A percentile compares a stretch with the other conserved stretches of the same genome.
Evolutionary conservation across 2,113 vertebrate species (phyloP).

Genomic region (Vidua chalybeata): DNA sequence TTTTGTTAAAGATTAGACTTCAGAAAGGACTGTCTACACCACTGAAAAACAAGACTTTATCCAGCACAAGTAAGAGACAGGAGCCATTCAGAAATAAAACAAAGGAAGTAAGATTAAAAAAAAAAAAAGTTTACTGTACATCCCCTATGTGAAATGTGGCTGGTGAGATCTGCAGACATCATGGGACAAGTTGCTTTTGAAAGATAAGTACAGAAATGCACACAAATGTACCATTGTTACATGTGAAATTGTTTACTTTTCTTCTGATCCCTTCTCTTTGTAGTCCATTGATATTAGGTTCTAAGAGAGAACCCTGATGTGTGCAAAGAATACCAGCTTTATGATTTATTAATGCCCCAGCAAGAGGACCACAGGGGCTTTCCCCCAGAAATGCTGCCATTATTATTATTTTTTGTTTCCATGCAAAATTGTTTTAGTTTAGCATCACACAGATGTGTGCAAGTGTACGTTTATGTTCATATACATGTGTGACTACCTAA

Average conservation of each 20-base stretch:
- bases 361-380: background rate
- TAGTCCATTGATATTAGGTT: conserved; percentile 16
- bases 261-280: conserved; percentile 51
- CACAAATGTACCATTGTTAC: background rate
- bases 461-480: background rate
- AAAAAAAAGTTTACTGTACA: background rate
- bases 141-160: background rate
- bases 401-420: background rate
- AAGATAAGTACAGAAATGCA: background rate
- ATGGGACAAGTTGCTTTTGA: background rate
- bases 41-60: background rate
- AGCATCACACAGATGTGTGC: background rate
- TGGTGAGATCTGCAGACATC: background rate
- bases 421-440: background rate
- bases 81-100: background rate
- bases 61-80: background rate
- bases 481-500: background rate
- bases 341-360: conserved; percentile 58
- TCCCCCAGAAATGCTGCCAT: background rate
- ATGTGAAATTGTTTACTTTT: conserved; percentile 20
- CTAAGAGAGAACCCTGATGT: conserved; percentile 45
- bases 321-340: conserved; percentile 9
- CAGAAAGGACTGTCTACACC: background rate
- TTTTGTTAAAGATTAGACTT: background rate
- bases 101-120: background rate